Evolutionary conservation across 2,113 vertebrate genomes (phyloP).

Genomic region (Candoia aspera): DNA sequence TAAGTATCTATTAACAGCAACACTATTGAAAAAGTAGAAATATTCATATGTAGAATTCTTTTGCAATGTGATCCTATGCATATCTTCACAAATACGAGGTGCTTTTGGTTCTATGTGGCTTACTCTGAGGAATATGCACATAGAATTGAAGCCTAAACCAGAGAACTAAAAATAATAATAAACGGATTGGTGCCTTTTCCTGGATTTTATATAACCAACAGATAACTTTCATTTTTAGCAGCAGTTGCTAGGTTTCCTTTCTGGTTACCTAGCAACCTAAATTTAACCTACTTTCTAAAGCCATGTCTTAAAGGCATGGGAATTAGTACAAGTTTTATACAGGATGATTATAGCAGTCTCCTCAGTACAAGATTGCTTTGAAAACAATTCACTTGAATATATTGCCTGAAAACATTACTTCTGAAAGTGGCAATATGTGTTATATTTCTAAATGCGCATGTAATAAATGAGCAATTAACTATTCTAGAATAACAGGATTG

Average conservation of each 20-base stretch:
- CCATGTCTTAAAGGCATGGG: constrained; percentile 28
- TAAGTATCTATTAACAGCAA: constrained; percentile 1
- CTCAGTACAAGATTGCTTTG: background rate
- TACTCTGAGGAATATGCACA: background rate
- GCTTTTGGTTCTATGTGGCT: background rate
- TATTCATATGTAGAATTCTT: constrained; percentile 25
- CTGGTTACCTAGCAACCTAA: constrained; percentile 71
- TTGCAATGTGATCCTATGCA: background rate
- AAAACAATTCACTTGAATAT: background rate
- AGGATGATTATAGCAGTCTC: constrained; percentile 26
- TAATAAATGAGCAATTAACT: constrained; percentile 20
- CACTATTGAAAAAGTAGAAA: background rate
- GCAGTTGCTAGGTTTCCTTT: constrained; percentile 69
- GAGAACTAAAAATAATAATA: constrained; percentile 8
- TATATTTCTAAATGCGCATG: constrained; percentile 16
- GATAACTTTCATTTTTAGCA: constrained; percentile 56
- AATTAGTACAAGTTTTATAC: constrained; percentile 33
- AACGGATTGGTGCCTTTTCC: constrained; percentile 32
- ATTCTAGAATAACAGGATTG: background rate
- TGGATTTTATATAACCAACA: constrained; percentile 31
- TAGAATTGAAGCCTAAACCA: background rate
- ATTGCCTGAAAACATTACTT: constrained; percentile 4
- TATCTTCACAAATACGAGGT: background rate
- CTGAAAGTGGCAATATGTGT: background rate
- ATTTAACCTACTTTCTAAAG: constrained; percentile 67